Conservation (phyloP, 53 echinoderm and acorn worm genomes). For the Astropecten irregularis region DNA sequence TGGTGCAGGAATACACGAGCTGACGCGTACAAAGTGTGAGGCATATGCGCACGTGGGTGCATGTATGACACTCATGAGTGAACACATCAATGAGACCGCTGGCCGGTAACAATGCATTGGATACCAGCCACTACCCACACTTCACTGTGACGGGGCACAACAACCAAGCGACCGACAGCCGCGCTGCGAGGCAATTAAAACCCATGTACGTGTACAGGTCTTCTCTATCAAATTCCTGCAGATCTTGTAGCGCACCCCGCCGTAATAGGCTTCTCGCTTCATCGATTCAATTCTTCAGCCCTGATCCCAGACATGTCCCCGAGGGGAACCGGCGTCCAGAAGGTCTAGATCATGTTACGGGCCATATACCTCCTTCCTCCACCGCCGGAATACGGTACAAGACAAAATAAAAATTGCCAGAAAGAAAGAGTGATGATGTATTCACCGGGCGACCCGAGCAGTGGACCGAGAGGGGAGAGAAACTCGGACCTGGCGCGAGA, state of each 20-base stretch:
- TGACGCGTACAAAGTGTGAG: no score
- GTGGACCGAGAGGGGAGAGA: not conserved
- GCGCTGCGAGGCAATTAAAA: no score
- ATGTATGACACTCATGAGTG: no score
- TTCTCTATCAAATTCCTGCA: slow-evolving; percentile 23
- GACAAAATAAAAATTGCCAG: not conserved
- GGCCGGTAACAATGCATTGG: no score
- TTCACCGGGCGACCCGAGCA: not conserved
- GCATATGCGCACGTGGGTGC: no score
- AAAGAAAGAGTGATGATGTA: not conserved
- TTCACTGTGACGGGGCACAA: no score
- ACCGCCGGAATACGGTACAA: not conserved
- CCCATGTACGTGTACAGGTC: no score
- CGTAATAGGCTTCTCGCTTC: slow-evolving; percentile 5
- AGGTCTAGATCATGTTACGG: slow-evolving; percentile 19
- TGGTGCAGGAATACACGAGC: no score
- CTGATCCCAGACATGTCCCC: slow-evolving; percentile 16
- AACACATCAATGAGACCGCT: no score
- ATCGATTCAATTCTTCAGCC: slow-evolving; percentile 2
- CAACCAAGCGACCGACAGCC: no score
- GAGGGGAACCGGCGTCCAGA: not conserved
- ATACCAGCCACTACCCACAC: no score
- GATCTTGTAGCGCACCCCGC: not conserved
- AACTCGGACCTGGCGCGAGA: not conserved
- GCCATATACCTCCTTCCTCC: not conserved